Conservation (phyloP, 2,113 vertebrate genomes). For the Ptilonorhynchus violaceus region DNA sequence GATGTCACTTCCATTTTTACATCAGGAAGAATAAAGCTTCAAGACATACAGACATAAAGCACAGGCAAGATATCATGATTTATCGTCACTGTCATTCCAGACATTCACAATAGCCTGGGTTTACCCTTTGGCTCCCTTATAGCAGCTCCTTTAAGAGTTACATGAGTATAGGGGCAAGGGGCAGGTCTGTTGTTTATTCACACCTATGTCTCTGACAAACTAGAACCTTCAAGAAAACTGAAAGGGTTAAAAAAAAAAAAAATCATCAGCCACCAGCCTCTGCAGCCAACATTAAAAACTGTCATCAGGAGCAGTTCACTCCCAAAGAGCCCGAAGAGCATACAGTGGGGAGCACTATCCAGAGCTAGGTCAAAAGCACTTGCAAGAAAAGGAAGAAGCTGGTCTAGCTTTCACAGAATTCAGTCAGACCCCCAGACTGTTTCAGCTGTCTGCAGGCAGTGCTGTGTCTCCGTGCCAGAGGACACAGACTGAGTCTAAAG, state of each 20-base stretch:
- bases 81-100: background rate
- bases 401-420: background rate
- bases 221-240: background rate
- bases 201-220: background rate
- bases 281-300: background rate
- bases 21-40: background rate
- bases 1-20: background rate
- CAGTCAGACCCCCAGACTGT: background rate
- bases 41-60: background rate
- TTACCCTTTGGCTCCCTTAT: background rate
- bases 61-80: background rate
- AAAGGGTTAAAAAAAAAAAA: background rate
- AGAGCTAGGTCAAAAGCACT: background rate
- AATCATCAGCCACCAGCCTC: background rate
- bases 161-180: background rate
- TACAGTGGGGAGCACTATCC: background rate
- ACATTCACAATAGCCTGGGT: background rate
- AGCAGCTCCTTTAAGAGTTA: background rate
- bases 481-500: background rate
- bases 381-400: background rate
- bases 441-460: background rate
- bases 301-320: background rate
- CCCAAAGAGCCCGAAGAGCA: background rate
- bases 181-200: background rate
- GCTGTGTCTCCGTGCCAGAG: background rate